A percentile compares a stretch with the other conserved stretches of the same genome.
Conservation (phyloP, 2,888 invertebrate genomes). For the Erpobdella octoculata region DNA sequence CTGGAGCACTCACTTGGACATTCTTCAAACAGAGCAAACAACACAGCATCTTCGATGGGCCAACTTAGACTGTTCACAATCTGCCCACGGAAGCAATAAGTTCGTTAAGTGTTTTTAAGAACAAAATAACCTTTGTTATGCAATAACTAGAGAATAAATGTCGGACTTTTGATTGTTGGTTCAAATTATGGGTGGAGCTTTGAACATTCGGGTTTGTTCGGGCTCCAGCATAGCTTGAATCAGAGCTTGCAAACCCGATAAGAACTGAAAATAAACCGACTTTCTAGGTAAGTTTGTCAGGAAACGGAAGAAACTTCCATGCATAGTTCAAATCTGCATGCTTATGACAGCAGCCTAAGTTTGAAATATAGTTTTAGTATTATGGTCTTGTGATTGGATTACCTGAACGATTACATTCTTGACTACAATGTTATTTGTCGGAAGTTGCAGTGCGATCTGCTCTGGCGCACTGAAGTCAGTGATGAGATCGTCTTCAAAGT, state of each 20-base stretch:
- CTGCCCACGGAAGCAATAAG: background rate
- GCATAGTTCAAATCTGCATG: too few species aligned
- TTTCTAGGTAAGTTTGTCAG: too few species aligned
- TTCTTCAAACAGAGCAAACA: constrained; percentile 3
- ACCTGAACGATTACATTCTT: background rate
- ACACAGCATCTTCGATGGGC: background rate
- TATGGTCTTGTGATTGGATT: background rate
- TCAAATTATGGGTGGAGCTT: too few species aligned
- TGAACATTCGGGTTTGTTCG: too few species aligned
- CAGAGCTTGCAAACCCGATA: too few species aligned
- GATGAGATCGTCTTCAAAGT: background rate
- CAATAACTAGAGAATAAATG: background rate
- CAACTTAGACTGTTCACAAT: background rate
- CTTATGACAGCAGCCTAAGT: too few species aligned
- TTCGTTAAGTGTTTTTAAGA: background rate
- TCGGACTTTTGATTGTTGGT: too few species aligned
- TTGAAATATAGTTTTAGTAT: background rate
- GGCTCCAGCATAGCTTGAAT: too few species aligned
- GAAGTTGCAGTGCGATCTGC: background rate
- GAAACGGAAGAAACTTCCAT: too few species aligned
- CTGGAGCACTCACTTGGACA: background rate
- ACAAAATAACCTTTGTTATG: background rate
- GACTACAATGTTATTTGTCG: background rate
- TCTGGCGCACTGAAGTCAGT: background rate
- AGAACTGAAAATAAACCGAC: too few species aligned